Percentiles rank a stretch among this genome's conserved stretches.
phyloP scores from a whole-genome alignment of 2,888 invertebrate genomes.

The Tuta absoluta region DNA sequence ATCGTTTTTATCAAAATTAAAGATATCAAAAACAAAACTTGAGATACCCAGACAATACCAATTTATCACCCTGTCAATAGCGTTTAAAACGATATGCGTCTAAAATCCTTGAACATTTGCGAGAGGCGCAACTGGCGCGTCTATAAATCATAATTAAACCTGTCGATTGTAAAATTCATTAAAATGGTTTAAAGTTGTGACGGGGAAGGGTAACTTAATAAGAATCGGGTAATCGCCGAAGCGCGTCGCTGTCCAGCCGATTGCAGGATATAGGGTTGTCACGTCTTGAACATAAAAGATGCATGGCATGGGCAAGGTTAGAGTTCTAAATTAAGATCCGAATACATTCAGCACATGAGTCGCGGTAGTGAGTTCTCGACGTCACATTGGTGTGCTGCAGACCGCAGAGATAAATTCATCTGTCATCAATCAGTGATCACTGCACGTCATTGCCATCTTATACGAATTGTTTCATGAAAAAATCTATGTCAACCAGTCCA shows the following conservation, averaged over 20 bases:
- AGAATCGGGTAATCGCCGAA: slow-evolving; percentile 27
- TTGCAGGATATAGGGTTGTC: not conserved
- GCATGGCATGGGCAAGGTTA: no score
- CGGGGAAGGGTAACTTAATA: slow-evolving; percentile 25
- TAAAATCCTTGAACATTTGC: not conserved
- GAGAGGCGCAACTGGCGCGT: not conserved
- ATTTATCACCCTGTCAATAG: slow-evolving; percentile 19
- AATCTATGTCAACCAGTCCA: no score
- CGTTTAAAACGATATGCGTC: not conserved
- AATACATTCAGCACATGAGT: no score
- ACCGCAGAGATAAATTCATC: no score
- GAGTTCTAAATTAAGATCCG: no score
- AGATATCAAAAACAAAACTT: slow-evolving; percentile 1
- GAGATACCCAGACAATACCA: not conserved
- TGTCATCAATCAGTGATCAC: no score
- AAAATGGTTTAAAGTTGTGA: slow-evolving; percentile 20
- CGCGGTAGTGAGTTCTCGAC: no score
- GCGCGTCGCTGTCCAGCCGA: slow-evolving; percentile 25
- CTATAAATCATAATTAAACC: slow-evolving; percentile 16
- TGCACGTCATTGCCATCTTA: no score
- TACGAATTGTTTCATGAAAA: no score
- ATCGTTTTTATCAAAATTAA: not conserved
- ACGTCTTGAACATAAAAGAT: not conserved
- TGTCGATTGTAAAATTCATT: slow-evolving; percentile 10
- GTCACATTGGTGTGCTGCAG: no score